phyloP scores from a whole-genome alignment of 2,113 vertebrate genomes.

The Menura novaehollandiae region DNA sequence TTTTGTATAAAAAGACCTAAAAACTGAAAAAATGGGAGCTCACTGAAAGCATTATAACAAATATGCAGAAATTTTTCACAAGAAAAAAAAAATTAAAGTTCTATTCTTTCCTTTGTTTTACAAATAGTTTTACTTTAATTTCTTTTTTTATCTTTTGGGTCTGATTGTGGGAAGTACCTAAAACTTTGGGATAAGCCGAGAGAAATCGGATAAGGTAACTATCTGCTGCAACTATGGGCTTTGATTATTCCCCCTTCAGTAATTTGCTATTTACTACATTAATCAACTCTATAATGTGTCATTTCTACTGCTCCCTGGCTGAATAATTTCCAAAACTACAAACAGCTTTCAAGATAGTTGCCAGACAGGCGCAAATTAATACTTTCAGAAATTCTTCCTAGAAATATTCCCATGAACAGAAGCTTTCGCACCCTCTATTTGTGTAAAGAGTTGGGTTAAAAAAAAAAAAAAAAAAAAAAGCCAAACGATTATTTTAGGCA shows the following conservation, averaged over 20 bases:
- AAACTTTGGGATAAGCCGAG: neutral
- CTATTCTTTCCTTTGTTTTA: neutral
- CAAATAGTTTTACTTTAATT: neutral
- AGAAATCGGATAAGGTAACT: constrained; percentile 57
- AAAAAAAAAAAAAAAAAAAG: neutral
- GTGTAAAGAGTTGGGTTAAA: neutral
- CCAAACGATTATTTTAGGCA: neutral
- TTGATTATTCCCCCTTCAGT: constrained; percentile 55
- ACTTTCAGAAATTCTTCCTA: constrained; percentile 40
- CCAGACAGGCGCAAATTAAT: constrained; percentile 48
- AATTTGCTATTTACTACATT: constrained; percentile 55
- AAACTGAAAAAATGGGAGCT: neutral
- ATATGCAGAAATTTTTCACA: neutral
- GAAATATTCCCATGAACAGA: constrained; percentile 7
- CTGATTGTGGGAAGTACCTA: constrained; percentile 23
- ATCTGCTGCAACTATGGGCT: constrained; percentile 35
- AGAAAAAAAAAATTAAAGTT: neutral
- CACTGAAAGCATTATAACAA: neutral
- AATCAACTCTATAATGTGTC: constrained; percentile 35
- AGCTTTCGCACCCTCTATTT: neutral
- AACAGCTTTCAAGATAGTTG: constrained; percentile 51
- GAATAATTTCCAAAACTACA: constrained; percentile 56
- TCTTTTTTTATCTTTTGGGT: neutral
- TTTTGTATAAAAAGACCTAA: neutral
- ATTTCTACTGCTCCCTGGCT: constrained; percentile 52